Evolutionary conservation across 2,888 invertebrate species (phyloP).

Genomic region (Drosophila conformis): DNA sequence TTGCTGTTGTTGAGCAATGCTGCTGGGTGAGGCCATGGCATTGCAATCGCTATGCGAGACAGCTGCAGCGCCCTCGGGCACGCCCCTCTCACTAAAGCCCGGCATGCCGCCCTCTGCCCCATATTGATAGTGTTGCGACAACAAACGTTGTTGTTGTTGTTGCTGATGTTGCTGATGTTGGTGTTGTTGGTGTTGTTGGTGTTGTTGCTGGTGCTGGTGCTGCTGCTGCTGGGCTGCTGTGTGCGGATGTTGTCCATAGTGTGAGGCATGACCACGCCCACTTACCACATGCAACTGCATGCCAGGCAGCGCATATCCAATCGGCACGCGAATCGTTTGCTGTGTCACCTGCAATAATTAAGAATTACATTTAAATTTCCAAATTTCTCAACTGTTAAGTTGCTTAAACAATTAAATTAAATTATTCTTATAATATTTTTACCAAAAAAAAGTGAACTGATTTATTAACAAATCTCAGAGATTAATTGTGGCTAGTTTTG

Average conservation of each 20-base stretch:
- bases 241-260: constrained; percentile 77
- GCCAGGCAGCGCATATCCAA: constrained; percentile 85
- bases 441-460: no score
- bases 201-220: constrained; percentile 66
- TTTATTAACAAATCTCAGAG: no score
- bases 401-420: not conserved
- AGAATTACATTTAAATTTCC: no score
- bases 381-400: not conserved
- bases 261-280: constrained; percentile 80
- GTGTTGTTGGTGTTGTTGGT: constrained; percentile 55
- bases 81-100: constrained; percentile 87
- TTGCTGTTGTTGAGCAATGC: constrained; percentile 46
- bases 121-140: constrained; percentile 82
- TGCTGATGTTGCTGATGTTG: constrained; percentile 59
- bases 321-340: constrained; percentile 86
- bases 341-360: constrained; percentile 82
- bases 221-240: constrained; percentile 72
- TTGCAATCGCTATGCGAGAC: constrained; percentile 84
- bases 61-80: constrained; percentile 91
- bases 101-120: constrained; percentile 79
- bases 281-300: constrained; percentile 86
- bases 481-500: not conserved
- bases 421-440: no score
- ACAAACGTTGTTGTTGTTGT: constrained; percentile 73
- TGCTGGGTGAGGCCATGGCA: constrained; percentile 80